A percentile compares a stretch with the other conserved stretches of the same genome.
These are phyloP conservation scores for Gobius niger DNA, from an alignment of 2,113 vertebrate genomes.

Conservation along the genomic window DNA sequence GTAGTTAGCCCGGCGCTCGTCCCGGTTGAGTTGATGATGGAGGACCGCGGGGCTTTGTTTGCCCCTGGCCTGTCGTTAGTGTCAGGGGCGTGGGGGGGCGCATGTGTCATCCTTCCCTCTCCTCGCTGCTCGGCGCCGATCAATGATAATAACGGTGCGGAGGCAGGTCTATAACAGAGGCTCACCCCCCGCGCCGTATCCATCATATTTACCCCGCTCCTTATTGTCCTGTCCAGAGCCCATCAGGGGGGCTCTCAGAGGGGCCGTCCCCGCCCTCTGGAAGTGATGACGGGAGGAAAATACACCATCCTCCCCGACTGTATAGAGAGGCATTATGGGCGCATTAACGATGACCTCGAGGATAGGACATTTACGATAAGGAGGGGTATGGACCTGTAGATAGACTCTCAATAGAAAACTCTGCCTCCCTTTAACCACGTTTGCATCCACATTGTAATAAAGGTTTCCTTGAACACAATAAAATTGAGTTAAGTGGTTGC, in stretches of 20 bases:
- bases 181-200: not conserved
- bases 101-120: not conserved
- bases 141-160: not conserved
- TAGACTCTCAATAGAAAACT: too few species aligned
- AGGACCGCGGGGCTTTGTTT: not conserved
- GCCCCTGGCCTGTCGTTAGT: not conserved
- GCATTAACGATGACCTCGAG: not conserved
- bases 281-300: not conserved
- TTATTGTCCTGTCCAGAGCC: not conserved
- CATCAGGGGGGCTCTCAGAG: not conserved
- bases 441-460: too few species aligned
- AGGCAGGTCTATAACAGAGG: not conserved
- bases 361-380: not conserved
- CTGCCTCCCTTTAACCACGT: not conserved
- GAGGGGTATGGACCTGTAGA: not conserved
- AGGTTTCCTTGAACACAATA: too few species aligned
- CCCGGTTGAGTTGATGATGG: not conserved
- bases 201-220: conserved; percentile 10
- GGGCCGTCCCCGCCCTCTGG: not conserved
- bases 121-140: not conserved
- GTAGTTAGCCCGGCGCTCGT: too few species aligned
- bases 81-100: not conserved
- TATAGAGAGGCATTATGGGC: not conserved
- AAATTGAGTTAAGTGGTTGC: too few species aligned
- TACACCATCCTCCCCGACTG: not conserved